These are phyloP conservation scores for Platyrinchus mystaceus DNA, from an alignment of 2,797 vertebrate genomes.

Conservation along the genomic window DNA sequence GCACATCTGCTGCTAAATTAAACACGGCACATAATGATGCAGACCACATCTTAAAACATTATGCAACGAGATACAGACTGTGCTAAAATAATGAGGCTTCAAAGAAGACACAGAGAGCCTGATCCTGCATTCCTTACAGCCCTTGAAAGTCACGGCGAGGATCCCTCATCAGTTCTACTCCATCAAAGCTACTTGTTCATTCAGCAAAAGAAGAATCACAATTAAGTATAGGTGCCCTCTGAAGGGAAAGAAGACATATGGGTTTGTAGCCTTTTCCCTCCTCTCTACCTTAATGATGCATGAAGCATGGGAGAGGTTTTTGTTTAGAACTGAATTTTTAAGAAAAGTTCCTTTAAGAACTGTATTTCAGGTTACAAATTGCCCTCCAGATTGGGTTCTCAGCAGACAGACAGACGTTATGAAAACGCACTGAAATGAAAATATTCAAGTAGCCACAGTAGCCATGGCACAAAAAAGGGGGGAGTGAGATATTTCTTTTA, in stretches of 20 bases:
- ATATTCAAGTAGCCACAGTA: neutral
- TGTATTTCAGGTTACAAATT: neutral
- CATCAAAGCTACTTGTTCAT: neutral
- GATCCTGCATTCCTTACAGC: neutral
- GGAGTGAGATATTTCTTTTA: neutral
- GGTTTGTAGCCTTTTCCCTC: neutral
- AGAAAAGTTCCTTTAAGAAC: neutral
- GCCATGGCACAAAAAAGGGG: neutral
- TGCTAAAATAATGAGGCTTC: neutral
- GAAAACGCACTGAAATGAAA: neutral
- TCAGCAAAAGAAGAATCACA: neutral
- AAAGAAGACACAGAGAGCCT: neutral
- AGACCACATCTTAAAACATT: constrained; percentile 48
- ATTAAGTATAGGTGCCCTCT: neutral
- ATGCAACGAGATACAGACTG: neutral
- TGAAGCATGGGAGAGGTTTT: neutral
- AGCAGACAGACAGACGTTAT: neutral
- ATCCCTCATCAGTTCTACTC: neutral
- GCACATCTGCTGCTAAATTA: constrained; percentile 65
- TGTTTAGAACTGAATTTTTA: neutral
- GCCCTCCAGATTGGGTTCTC: neutral
- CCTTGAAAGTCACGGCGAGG: neutral
- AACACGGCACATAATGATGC: neutral
- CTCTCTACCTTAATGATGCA: neutral
- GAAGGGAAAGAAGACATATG: neutral